A percentile compares a stretch with the other conserved stretches of the same genome.
phyloP scores from a whole-genome alignment of 1,140 invertebrate species.

The Prorops nasuta region DNA sequence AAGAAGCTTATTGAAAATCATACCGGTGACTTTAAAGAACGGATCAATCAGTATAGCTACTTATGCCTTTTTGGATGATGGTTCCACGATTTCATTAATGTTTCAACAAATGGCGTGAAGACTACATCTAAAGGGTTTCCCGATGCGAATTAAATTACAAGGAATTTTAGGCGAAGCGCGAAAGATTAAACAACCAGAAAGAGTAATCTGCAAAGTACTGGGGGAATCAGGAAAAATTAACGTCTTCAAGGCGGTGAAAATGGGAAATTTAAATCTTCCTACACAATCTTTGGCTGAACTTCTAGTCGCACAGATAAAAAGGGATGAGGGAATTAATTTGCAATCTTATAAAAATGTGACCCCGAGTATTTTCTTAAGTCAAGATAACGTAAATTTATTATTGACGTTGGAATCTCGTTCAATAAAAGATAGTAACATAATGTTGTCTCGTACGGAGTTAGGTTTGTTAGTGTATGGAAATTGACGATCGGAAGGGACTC shows the following conservation, averaged over 20 bases:
- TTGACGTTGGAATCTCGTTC: neutral
- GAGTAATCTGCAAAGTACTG: neutral
- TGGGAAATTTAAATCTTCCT: neutral
- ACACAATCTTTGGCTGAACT: neutral
- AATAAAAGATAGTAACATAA: neutral
- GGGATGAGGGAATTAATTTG: neutral
- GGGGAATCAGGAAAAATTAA: neutral
- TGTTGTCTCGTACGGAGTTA: neutral
- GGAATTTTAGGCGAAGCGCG: no score
- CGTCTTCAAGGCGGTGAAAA: neutral
- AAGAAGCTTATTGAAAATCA: conserved; percentile 3
- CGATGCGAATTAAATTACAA: no score
- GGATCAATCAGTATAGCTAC: neutral
- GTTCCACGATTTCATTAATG: conserved; percentile 12
- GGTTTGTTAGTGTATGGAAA: conserved; percentile 17
- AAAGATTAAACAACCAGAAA: neutral
- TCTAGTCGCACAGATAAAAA: neutral
- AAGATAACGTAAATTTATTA: conserved; percentile 11
- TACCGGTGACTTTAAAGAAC: neutral
- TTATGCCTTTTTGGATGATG: conserved; percentile 15
- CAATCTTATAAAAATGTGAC: neutral
- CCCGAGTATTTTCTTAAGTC: conserved; percentile 5
- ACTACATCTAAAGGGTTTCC: no score
- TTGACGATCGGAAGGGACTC: neutral
- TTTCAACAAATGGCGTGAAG: no score